Base-by-base conservation (phyloP, 2,797 vertebrate genomes). In the Fistularia commersonii region DNA sequence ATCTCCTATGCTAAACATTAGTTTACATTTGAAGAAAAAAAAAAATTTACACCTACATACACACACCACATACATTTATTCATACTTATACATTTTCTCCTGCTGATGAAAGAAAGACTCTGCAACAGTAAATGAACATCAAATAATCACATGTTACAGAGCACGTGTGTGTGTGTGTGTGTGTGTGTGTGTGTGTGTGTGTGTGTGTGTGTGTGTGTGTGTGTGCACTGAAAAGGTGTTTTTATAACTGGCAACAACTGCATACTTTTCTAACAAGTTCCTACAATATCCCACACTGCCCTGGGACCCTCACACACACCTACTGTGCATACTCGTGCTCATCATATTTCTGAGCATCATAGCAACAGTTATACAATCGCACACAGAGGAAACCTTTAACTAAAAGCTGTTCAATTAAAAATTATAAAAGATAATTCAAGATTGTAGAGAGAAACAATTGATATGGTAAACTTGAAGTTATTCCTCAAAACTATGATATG, bases 181-280 rank as follows among this genome's bases (percentile, higher is more conserved):
- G 8, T 31, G 4, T 45, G 14, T 8, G 8, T 31, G 6, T 45
- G 14, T 31, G 8, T 45, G 44, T 45, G 47, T 50, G 37, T 50
- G 37, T 39, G 14, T 39, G 37, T 32, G 35, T 23, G 14, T 32
- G 10, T 48, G 46, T 48, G 46, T 37, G 46, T n/a, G 35, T 48
- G 37, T 50, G 11, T 41, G n/a, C 11, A 12, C 3, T 10, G 8
- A 5, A 11, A 3, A 11, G 4, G 39, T 41, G 39, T 41, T 41
- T 41, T 11, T 11, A 11, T 41, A 41, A 23, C 23, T 23, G 23
- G 23, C 23, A 23, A 23, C 23, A 23, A 23, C 23, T 57, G 64
- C 86, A 88, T 85, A 82, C 69, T 88, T 87, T 69, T 75, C 62
- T 64, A 77, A 84, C 89, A 86, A 78, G 89, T 87, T 68, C 67